Base-by-base conservation (phyloP, 2,113 vertebrate species). In the Mirounga angustirostris region DNA sequence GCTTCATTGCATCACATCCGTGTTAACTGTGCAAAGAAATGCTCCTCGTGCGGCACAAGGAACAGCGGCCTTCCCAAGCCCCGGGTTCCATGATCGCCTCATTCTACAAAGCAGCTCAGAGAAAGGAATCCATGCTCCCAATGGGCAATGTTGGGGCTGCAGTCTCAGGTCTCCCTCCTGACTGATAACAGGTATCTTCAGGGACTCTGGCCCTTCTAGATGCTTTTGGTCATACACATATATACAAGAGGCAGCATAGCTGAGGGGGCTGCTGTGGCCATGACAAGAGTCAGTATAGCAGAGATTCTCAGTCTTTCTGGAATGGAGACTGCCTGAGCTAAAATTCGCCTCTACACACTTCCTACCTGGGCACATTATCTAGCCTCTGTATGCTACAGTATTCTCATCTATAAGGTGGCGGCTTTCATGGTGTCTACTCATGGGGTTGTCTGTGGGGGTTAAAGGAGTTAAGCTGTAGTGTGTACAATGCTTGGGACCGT, bases 111-210 rank as follows among this genome's bases (percentile, higher is more conserved):
- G 43, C n/a, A 11, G 10, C 19, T 87, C 76, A 46, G 52, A 78
- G 52, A 46, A 36, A 56, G 63, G 43, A 67, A 5, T 21, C 78
- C 0, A 0, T 11, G 0, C 15, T 56, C 65, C 30, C 14, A 10
- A 0, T 11, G 22, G 19, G 22, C 40, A 21, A 0, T 40, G 6
- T 4, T 50, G n/a, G 65, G 13, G 15, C 67, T 28, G 0, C 0
- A 15, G 16, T n/a, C 63, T 43, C 21, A 46, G 46, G 65, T n/a
- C 36, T 52, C 59, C 30, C n/a, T 24, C 2, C 69, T 69, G 6
- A 13, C 50, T 24, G 8, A 28, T 11, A 3, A 52, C 30, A 28
- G n/a, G 7, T 52, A 4, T 28, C 67, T 30, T 63, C 36, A 40
- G 56, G 18, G 12, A n/a, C 33, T n/a, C 46, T 50, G 50, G 16